These are phyloP conservation scores for Pachycephala philippinensis DNA, from an alignment of 2,113 vertebrate genomes.

Conservation along the genomic window DNA sequence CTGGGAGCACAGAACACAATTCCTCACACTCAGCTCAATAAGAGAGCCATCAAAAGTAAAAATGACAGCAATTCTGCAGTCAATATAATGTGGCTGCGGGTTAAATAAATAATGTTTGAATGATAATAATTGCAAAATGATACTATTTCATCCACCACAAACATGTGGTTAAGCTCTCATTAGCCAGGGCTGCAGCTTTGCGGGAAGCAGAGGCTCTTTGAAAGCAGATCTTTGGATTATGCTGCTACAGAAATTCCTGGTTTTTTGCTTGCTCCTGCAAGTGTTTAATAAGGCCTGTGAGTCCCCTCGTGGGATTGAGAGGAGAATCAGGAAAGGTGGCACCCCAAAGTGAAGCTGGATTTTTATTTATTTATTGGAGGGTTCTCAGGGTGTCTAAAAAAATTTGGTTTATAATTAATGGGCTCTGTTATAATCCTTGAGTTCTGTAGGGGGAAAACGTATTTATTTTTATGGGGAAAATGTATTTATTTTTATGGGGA, in stretches of 20 bases:
- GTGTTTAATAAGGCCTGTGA: neutral
- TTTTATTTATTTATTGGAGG: neutral
- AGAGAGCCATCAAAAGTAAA: slow-evolving; percentile 50
- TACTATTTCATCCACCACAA: slow-evolving; percentile 49
- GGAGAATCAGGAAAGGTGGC: neutral
- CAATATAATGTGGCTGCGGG: slow-evolving; percentile 60
- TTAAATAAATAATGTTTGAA: slow-evolving; percentile 65
- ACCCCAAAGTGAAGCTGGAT: neutral
- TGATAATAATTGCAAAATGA: slow-evolving; percentile 66
- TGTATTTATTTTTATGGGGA: neutral
- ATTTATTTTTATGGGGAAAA: neutral
- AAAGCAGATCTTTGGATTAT: slow-evolving; percentile 14
- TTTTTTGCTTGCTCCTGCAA: neutral
- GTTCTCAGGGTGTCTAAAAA: neutral
- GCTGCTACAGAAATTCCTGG: neutral
- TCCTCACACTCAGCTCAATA: slow-evolving; percentile 7
- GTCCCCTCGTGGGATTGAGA: neutral
- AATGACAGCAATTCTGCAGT: slow-evolving; percentile 66
- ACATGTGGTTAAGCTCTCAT: slow-evolving; percentile 64
- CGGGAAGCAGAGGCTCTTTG: neutral
- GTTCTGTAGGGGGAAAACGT: neutral
- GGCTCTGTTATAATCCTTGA: neutral
- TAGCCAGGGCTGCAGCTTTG: slow-evolving; percentile 27
- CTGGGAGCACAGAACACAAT: neutral
- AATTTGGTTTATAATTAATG: neutral